These are phyloP conservation scores for Pandemis cinnamomeana DNA, from an alignment of 2,888 invertebrate species.

Conservation along the genomic window DNA sequence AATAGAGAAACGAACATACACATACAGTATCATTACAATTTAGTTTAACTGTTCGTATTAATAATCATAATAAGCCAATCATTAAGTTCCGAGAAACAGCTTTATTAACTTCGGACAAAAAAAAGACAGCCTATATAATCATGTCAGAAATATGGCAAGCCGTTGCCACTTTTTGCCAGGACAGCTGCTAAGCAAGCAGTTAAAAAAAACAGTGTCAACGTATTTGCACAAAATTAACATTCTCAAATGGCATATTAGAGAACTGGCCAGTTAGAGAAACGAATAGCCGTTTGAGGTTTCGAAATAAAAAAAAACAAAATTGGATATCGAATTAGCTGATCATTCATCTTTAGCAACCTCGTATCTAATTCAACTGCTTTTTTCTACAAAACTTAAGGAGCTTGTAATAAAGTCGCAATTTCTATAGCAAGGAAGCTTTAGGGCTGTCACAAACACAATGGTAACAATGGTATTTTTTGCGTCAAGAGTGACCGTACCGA, in stretches of 20 bases:
- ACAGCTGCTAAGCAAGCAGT: not conserved
- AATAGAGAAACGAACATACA: no score
- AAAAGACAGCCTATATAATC: conserved; percentile 27
- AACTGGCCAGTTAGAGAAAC: conserved; percentile 4
- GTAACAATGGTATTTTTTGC: conserved; percentile 33
- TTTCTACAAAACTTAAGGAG: not conserved
- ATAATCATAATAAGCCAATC: no score
- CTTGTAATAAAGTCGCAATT: not conserved
- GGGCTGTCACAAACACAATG: conserved; percentile 3
- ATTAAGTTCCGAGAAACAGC: not conserved
- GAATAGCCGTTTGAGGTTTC: not conserved
- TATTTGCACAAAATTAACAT: conserved; percentile 3
- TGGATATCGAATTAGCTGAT: conserved; percentile 4
- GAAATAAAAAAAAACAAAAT: not conserved
- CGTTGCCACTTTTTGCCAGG: not conserved
- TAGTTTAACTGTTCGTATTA: no score
- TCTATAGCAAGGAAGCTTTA: not conserved
- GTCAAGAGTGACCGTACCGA: conserved; percentile 33
- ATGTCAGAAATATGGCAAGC: conserved; percentile 28
- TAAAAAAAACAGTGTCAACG: not conserved
- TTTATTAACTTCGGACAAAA: conserved; percentile 4
- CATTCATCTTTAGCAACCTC: conserved; percentile 3
- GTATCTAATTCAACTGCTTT: not conserved
- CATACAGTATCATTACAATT: no score
- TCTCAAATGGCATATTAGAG: not conserved